A percentile compares a stretch with the other conserved stretches of the same genome.
Conservation (phyloP, 2,113 vertebrate species). For the Procavia capensis region DNA sequence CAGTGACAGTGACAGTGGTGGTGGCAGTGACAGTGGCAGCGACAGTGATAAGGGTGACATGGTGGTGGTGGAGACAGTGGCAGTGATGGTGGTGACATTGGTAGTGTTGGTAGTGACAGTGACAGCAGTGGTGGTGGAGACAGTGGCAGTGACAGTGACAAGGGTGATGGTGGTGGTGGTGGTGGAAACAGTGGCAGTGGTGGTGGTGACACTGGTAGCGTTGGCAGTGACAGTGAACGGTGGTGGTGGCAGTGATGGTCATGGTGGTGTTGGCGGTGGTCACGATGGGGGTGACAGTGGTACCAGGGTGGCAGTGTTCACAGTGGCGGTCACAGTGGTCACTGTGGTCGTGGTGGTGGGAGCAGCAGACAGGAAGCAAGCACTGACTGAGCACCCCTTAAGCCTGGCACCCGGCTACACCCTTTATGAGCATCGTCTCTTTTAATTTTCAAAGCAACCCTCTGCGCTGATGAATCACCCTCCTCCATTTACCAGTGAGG, state of each 20-base stretch:
- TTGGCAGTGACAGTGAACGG: too few species aligned
- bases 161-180: fast-evolving
- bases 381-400: background rate
- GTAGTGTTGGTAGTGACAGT: fast-evolving
- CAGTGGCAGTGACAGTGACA: fast-evolving
- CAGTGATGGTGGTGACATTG: too few species aligned
- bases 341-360: too few species aligned
- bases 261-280: fast-evolving
- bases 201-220: background rate
- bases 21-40: too few species aligned
- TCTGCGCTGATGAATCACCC: background rate
- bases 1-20: too few species aligned
- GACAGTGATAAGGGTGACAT: background rate
- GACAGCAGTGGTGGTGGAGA: fast-evolving
- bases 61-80: too few species aligned
- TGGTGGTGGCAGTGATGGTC: background rate
- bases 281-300: too few species aligned
- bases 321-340: fast-evolving
- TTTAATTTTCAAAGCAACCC: background rate
- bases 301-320: too few species aligned
- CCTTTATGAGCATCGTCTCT: background rate
- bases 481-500: background rate
- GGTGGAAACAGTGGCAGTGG: background rate
- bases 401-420: background rate
- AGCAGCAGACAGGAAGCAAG: fast-evolving